Percentiles rank a stretch among this genome's conserved stretches.
phyloP scores from a whole-genome alignment of 1,140 invertebrate species.

The Polyergus mexicanus region DNA sequence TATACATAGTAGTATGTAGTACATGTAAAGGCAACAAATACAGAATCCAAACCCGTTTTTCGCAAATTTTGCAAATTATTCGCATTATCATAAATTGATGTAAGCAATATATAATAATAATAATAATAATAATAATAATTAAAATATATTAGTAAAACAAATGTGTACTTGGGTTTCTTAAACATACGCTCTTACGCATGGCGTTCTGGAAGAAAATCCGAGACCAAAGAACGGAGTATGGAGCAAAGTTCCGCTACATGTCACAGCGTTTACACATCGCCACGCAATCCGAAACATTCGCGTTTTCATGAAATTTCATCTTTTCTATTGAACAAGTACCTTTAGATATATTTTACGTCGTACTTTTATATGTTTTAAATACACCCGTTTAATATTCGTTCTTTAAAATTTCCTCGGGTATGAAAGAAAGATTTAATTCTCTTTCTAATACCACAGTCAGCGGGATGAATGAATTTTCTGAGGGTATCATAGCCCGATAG shows the following conservation, averaged over 20 bases:
- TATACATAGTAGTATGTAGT: too few species aligned
- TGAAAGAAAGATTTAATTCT: background rate
- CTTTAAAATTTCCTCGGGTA: background rate
- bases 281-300: slow-evolving; percentile 36
- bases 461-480: slow-evolving; percentile 5
- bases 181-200: slow-evolving; percentile 9
- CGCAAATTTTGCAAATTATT: background rate
- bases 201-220: slow-evolving; percentile 33
- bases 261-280: slow-evolving; percentile 60
- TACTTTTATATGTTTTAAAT: too few species aligned
- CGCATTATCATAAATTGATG: slow-evolving; percentile 42
- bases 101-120: slow-evolving; percentile 3
- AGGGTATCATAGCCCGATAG: background rate
- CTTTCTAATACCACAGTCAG: too few species aligned
- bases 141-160: background rate
- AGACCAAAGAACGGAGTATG: slow-evolving; percentile 36
- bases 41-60: background rate
- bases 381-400: background rate
- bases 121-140: too few species aligned
- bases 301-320: slow-evolving; percentile 26
- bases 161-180: background rate
- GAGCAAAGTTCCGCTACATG: slow-evolving; percentile 78
- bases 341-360: background rate
- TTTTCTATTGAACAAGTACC: background rate
- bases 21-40: background rate